Conservation (phyloP, 2,797 vertebrate species). For the Sandelia bainsii region DNA sequence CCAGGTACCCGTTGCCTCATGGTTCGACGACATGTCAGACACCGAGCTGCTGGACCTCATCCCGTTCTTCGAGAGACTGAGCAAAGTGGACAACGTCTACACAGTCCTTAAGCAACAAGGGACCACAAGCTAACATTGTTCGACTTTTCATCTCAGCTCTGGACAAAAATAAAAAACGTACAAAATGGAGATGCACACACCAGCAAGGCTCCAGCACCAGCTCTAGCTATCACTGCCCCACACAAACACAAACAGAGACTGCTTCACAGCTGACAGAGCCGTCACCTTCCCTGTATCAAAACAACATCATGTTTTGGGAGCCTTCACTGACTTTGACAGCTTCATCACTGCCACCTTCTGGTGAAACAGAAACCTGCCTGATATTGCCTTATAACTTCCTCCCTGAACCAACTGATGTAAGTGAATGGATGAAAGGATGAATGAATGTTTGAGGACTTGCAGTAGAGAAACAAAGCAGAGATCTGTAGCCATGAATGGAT, state of each 20-base stretch:
- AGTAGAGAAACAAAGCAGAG: constrained; percentile 16
- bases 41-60: constrained; percentile 95
- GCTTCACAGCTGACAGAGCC: constrained; percentile 38
- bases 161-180: constrained; percentile 29
- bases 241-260: constrained; percentile 8
- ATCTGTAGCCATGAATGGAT: constrained; percentile 7
- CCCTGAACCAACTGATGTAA: constrained; percentile 20
- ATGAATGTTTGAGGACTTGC: constrained; percentile 30
- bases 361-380: constrained; percentile 42
- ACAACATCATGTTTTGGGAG: not conserved
- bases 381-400: constrained; percentile 5
- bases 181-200: constrained; percentile 23
- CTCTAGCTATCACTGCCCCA: constrained; percentile 50
- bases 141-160: constrained; percentile 27
- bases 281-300: constrained; percentile 24
- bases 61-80: constrained; percentile 96
- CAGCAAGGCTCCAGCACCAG: constrained; percentile 37
- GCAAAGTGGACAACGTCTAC: constrained; percentile 93
- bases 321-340: constrained; percentile 1
- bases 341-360: constrained; percentile 54
- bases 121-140: constrained; percentile 89
- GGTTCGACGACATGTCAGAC: constrained; percentile 98
- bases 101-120: constrained; percentile 94
- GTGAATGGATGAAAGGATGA: constrained; percentile 18
- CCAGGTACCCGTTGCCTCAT: constrained; percentile 95